Evolutionary conservation across 2,113 vertebrate genomes (phyloP), one percentile per base, ranked within the genome.

Genomic region (Megaceryle torquata): DNA sequence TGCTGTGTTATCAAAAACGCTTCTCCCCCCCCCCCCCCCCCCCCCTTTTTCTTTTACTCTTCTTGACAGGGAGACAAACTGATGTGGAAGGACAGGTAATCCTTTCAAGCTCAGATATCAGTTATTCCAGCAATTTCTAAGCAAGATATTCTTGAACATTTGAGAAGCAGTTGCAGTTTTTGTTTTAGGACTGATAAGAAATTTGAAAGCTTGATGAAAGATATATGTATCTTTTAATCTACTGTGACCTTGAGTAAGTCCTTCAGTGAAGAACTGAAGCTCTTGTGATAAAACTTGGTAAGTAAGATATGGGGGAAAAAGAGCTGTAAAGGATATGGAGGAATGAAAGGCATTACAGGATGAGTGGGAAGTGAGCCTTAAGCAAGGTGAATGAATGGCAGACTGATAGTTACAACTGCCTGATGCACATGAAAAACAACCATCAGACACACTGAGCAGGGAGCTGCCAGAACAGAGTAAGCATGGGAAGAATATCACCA

Each of bases 81-180:
- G 44, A 60, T 50, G 50, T 3, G 19, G 43, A 64, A 92, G 59
- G 20, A 63, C 41, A 83, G 19, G 13, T 53, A 77, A 44, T 29
- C 33, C 5, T 35, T 83, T 43, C 50, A 39, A 35, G 14, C 84
- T 82, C 20, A 89, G n/a, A 31, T 33, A 78, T 15, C 22, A 69
- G 39, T 37, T 11, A 91, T 65, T 53, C 57, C 33, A 75, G 26
- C 24, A 76, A 65, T 22, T 77, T 70, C 61, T 80, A 83, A 65
- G 75, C 39, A 69, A 54, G 15, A 60, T 4, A 77, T 15, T n/a
- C 31, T 74, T 44, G 25, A 76, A 35, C 9, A n/a, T 28, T 5
- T 74, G n/a, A 50, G n/a, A 81, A 61, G 14, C 1, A 57, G 24
- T 51, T 51, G 24, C 25, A 51, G 28, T 0, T 0, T 77, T 25